Conservation (phyloP, 2,888 invertebrate species). For the Ophion obscuratus region DNA sequence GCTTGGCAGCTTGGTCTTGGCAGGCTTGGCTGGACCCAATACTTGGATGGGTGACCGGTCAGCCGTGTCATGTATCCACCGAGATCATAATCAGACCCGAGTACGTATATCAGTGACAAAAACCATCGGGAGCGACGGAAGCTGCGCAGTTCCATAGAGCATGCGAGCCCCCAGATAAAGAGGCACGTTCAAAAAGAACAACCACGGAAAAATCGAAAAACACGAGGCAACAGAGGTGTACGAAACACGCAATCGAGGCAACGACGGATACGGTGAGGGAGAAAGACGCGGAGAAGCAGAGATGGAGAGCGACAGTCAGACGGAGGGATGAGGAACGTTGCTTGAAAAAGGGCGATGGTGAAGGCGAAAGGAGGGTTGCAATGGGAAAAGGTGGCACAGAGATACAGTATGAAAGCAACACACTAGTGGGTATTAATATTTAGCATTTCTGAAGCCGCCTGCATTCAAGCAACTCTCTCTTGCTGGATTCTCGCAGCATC, state of each 20-base stretch:
- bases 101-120: no score
- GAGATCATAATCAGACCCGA: no score
- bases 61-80: no score
- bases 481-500: slow-evolving; percentile 77
- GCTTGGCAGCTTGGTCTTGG: no score
- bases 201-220: slow-evolving; percentile 7
- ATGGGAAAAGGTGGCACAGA: slow-evolving; percentile 60
- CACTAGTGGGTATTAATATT: slow-evolving; percentile 84
- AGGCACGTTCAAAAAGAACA: no score
- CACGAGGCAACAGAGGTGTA: slow-evolving; percentile 42
- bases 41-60: no score
- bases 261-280: slow-evolving; percentile 39
- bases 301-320: no score
- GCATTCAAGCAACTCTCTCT: slow-evolving; percentile 79
- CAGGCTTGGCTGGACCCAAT: no score
- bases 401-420: slow-evolving; percentile 81
- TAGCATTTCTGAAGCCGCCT: slow-evolving; percentile 82
- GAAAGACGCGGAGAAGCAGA: not conserved
- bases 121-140: no score
- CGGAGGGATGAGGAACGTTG: slow-evolving; percentile 10
- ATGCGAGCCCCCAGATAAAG: no score
- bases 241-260: slow-evolving; percentile 49
- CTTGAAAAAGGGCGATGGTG: slow-evolving; percentile 64
- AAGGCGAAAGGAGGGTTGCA: slow-evolving; percentile 52
- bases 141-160: no score